Evolutionary conservation across 1,140 invertebrate species (phyloP), one percentile per base, ranked within the genome.

Genomic region (Achroia grisella): DNA sequence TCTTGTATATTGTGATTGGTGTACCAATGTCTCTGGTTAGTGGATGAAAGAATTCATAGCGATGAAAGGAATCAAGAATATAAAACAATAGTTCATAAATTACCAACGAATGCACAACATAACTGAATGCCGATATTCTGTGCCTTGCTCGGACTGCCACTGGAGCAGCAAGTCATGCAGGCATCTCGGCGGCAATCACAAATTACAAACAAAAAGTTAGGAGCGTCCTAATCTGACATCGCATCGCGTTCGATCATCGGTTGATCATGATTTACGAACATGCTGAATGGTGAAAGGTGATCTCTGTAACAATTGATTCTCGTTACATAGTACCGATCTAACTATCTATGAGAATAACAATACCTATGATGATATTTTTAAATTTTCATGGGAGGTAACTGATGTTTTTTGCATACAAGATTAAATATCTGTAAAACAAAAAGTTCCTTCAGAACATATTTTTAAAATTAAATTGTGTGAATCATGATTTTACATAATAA

Each of bases 201-300:
- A 71, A 72, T 73, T 75, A 67, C 69, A 74, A 73, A 70, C 72
- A 73, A 70, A 79, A 76, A 73, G 68, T 60, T 80, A 72, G 77
- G 61, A 76, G 77, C 80, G 68, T 52, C 51, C 65, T 80, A 77
- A 84, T 77, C 80, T 80, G 71, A 84, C 77, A 52, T 74, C 71
- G 70, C 64, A 81, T 79, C 79, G 62, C 59, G 65, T 62, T 61
- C 64, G 63, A 79, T 76, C 77, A 76, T 69, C 72, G 69, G 43
- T 64, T 77, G 73, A 79, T 76, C 79, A 78, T 81, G 75, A 81
- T 79, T 81, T 79, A 79, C 75, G 73, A 69, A 78, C 63, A 64
- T 55, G 60, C 40, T 60, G 57, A 53, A 60, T 68, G 71, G 58
- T 77, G 73, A 77, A 77, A 69, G 73, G 60, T 72, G 65, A 71